Evolutionary conservation across 2,888 invertebrate species (phyloP).

Genomic region (Brenthis hecate): DNA sequence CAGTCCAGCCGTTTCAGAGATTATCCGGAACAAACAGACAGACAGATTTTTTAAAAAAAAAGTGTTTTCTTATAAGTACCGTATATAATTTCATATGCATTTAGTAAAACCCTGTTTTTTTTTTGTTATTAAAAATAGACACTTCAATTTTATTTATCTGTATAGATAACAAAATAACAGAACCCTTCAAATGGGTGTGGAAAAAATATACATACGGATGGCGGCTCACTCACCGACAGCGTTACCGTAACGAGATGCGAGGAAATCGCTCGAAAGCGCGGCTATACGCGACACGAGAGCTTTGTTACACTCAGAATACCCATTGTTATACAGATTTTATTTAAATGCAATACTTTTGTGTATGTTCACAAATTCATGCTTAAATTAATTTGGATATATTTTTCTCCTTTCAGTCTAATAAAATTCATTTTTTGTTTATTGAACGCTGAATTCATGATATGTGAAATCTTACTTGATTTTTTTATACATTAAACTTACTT

Average conservation of each 20-base stretch:
- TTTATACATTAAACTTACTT: too few relatives aligned
- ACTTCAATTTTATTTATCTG: too few relatives aligned
- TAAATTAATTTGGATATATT: not conserved
- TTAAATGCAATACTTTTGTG: conserved; percentile 17
- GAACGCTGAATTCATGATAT: not conserved
- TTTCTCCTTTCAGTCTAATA: not conserved
- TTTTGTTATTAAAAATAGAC: too few relatives aligned
- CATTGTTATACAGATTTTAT: conserved; percentile 33
- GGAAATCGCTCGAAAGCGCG: conserved; percentile 58
- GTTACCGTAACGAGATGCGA: conserved; percentile 58
- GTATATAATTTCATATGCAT: too few relatives aligned
- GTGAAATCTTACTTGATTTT: too few relatives aligned
- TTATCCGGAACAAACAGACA: too few relatives aligned
- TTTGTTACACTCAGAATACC: conserved; percentile 33
- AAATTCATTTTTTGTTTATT: not conserved
- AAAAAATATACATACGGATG: conserved; percentile 33
- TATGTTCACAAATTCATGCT: conserved; percentile 1
- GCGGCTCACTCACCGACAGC: conserved; percentile 50
- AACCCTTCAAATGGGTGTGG: conserved; percentile 12
- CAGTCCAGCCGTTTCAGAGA: too few relatives aligned
- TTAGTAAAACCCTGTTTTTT: too few relatives aligned
- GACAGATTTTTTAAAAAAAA: too few relatives aligned
- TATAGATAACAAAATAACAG: not conserved
- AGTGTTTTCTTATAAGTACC: too few relatives aligned
- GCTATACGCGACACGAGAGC: conserved; percentile 50